These are phyloP conservation scores for Enteromius anoplus DNA, from an alignment of 2,797 vertebrate species.

Conservation along the genomic window DNA sequence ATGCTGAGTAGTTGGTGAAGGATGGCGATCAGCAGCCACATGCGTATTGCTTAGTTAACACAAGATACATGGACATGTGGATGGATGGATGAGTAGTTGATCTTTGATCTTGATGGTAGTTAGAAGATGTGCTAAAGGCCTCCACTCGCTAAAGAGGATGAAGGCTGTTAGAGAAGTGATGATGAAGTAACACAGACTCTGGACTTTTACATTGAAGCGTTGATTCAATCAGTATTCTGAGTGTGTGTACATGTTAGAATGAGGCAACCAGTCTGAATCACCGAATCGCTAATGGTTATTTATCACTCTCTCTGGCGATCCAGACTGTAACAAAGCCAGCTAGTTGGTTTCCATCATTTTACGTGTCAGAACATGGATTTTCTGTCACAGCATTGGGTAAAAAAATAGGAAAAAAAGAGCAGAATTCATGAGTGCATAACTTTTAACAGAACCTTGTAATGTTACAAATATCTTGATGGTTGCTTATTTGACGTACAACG, in stretches of 20 bases:
- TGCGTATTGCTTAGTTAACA: not conserved
- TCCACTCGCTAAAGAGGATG: slow-evolving; percentile 26
- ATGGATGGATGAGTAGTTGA: not conserved
- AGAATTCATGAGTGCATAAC: not conserved
- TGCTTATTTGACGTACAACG: not conserved
- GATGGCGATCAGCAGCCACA: not conserved
- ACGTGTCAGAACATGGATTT: not conserved
- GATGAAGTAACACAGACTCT: slow-evolving; percentile 35
- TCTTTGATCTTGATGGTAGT: slow-evolving; percentile 10
- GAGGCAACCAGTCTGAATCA: slow-evolving; percentile 2
- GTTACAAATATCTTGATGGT: not conserved
- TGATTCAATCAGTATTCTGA: slow-evolving; percentile 1
- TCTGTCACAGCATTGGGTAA: not conserved
- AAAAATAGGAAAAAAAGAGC: not conserved
- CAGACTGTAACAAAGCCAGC: not conserved
- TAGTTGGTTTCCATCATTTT: slow-evolving; percentile 1
- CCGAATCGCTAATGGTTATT: not conserved
- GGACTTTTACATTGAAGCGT: slow-evolving; percentile 32
- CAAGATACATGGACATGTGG: not conserved
- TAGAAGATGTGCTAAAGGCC: slow-evolving; percentile 26
- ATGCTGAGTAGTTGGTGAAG: not conserved
- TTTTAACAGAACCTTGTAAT: not conserved
- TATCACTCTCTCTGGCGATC: not conserved
- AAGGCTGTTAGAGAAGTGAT: slow-evolving; percentile 40
- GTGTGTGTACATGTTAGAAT: slow-evolving; percentile 12